Evolutionary conservation across 2,113 vertebrate species (phyloP), one percentile per base, ranked within the genome.

Genomic region (Helogale parvula): DNA sequence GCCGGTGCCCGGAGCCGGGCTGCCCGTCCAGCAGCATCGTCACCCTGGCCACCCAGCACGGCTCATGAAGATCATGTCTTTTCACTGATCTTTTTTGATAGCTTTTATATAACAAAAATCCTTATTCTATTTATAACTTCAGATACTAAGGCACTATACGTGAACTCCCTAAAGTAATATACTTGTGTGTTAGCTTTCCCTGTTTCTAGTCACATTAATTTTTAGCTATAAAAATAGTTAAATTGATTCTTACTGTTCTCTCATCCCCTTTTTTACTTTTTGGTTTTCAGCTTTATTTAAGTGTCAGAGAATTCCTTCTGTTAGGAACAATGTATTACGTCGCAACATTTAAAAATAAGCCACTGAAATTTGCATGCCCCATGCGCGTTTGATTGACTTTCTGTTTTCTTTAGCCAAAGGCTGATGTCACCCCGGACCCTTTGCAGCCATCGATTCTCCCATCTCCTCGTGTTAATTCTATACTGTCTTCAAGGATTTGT

Each of bases 71-170:
- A 82, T 96, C 97, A 85, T 0, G 83, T 97, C 96, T 98, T 98
- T 98, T 98, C 97, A 97, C 83, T 72, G 94, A 98, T 80, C 68
- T 81, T 91, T 98, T 99, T 99, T 98, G 98, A 98, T 98, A 98
- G 97, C 96, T 98, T 99, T 99, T 99, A 96, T 99, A 99, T 96
- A 96, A 83, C 71, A 94, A 93, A 97, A 97, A 93, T 68, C 96
- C 92, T 93, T 96, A 95, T 94, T 97, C 97, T 98, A 96, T 96
- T 98, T 98, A 96, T 96, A 98, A 97, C 74, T 95, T 98, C 93
- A 68, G 96, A 82, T 94, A 82, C 81, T 96, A 97, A 96, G 86
- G 90, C 97, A 94, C 79, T 96, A 66, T 97, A 97, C 95, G 97
- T 57, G 65, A 98, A 96, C 96, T 97, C 89, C 86, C 81, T 95